Evolutionary conservation across 2,888 invertebrate species (phyloP).

Genomic region (Phalera bucephala): DNA sequence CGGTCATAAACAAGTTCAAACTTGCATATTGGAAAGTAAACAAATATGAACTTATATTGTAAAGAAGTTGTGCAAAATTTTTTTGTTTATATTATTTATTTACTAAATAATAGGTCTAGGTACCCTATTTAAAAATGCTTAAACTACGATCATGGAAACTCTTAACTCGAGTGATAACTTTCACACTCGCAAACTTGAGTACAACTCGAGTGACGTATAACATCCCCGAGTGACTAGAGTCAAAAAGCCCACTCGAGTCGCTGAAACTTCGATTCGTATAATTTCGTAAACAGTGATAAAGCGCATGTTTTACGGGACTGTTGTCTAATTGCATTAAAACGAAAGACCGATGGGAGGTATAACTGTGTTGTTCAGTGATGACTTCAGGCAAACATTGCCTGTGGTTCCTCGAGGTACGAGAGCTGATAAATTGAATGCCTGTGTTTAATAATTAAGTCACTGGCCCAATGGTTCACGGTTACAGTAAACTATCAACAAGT

Average conservation of each 20-base stretch:
- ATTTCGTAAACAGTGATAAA: neutral
- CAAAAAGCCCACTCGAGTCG: neutral
- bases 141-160: too few species aligned
- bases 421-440: slow-evolving; percentile 16
- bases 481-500: slow-evolving; percentile 3
- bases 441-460: slow-evolving; percentile 19
- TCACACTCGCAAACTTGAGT: too few species aligned
- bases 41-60: too few species aligned
- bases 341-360: neutral
- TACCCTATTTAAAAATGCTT: too few species aligned
- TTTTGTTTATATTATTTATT: too few species aligned
- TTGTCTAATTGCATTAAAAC: neutral
- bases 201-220: too few species aligned
- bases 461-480: slow-evolving; percentile 5
- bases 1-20: too few species aligned
- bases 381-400: slow-evolving; percentile 16
- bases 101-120: too few species aligned
- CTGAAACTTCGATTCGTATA: neutral
- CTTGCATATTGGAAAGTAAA: too few species aligned
- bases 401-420: slow-evolving; percentile 15
- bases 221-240: too few species aligned
- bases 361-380: slow-evolving; percentile 2
- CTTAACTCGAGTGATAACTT: too few species aligned
- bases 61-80: too few species aligned
- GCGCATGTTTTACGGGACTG: neutral